Percentiles rank a stretch among this genome's conserved stretches.
Conservation (phyloP, 1,140 invertebrate genomes). For the Sminthurides bifidus region DNA sequence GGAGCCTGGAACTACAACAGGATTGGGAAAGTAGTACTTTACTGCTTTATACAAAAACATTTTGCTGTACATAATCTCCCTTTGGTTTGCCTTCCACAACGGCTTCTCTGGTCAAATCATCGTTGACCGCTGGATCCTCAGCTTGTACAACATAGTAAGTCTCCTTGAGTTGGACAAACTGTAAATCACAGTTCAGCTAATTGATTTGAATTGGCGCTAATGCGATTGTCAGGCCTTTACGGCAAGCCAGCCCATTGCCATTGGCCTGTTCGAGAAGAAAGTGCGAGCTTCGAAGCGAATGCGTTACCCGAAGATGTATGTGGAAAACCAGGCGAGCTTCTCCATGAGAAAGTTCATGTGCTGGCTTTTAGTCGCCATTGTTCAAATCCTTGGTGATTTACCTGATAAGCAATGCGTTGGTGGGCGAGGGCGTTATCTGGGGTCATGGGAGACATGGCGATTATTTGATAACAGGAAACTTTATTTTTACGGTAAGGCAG, state of each 20-base stretch:
- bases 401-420: conserved; percentile 72
- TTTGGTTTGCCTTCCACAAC: conserved; percentile 97
- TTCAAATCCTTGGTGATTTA: conserved; percentile 90
- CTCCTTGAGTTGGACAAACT: background rate
- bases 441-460: conserved; percentile 72
- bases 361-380: conserved; percentile 85
- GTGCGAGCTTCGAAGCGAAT: conserved; percentile 86
- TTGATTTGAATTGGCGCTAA: background rate
- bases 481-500: conserved; percentile 78
- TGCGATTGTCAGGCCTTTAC: conserved; percentile 66
- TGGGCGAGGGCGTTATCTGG: conserved; percentile 74
- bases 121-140: conserved; percentile 97
- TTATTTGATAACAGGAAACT: conserved; percentile 89
- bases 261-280: conserved; percentile 89
- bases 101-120: conserved; percentile 97
- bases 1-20: conserved; percentile 97
- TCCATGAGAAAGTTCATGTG: conserved; percentile 83
- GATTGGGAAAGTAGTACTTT: conserved; percentile 96
- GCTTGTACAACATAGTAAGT: conserved; percentile 86
- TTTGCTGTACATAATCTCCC: conserved; percentile 94
- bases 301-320: conserved; percentile 82
- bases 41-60: conserved; percentile 99
- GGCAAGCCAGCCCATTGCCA: conserved; percentile 81
- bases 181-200: background rate
- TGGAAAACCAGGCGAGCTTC: conserved; percentile 73